Evolutionary conservation across 2,888 invertebrate species (phyloP).

Genomic region (Drosophila mettleri): DNA sequence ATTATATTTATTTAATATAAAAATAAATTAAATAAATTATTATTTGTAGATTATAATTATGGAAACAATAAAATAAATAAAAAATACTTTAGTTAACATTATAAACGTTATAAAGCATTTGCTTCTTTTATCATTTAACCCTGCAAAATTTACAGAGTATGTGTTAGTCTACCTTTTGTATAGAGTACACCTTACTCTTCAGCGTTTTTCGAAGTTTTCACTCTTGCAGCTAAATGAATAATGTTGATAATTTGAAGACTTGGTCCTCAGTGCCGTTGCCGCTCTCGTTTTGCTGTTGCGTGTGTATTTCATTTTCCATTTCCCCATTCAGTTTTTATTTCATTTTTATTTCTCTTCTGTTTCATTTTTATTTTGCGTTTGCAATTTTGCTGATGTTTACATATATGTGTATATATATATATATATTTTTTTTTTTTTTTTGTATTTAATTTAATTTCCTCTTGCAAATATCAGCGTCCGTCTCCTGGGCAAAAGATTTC

Average conservation of each 20-base stretch:
- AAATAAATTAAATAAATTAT: too few relatives aligned
- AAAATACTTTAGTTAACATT: too few relatives aligned
- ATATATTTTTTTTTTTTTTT: slow-evolving; percentile 49
- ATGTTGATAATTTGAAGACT: slow-evolving; percentile 35
- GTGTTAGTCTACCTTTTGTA: not conserved
- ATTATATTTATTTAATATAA: too few relatives aligned
- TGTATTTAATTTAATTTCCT: slow-evolving; percentile 75
- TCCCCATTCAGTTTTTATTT: slow-evolving; percentile 30
- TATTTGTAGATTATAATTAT: too few relatives aligned
- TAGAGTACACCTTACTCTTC: not conserved
- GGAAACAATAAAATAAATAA: too few relatives aligned
- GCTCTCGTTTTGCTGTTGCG: not conserved
- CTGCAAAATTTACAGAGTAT: slow-evolving; percentile 1
- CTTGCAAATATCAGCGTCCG: slow-evolving; percentile 54
- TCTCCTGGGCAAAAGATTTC: slow-evolving; percentile 53
- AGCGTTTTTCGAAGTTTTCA: not conserved
- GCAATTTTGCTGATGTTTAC: slow-evolving; percentile 59
- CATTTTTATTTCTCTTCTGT: slow-evolving; percentile 1
- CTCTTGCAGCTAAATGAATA: slow-evolving; percentile 34
- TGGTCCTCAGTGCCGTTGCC: slow-evolving; percentile 8
- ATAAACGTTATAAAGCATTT: too few relatives aligned
- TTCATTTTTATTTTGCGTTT: slow-evolving; percentile 18
- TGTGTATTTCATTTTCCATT: slow-evolving; percentile 36
- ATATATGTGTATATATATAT: not conserved
- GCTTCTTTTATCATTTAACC: not conserved